phyloP scores from a whole-genome alignment of 2,888 invertebrate species.

The Dynastes maya region DNA sequence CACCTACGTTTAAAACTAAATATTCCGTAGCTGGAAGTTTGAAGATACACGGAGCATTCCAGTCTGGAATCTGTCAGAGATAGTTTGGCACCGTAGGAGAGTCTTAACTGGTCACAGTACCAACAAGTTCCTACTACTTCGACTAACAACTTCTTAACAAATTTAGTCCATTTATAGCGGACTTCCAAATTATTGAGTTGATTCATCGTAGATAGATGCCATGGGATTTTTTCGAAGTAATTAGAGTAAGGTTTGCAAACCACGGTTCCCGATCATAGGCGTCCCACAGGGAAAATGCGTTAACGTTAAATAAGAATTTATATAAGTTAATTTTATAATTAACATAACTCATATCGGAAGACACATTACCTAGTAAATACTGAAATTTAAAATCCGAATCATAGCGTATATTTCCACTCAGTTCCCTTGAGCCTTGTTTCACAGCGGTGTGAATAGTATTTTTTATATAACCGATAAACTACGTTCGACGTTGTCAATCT shows the following conservation, averaged over 20 bases:
- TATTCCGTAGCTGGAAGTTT: conserved; percentile 9
- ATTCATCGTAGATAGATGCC: conserved; percentile 1
- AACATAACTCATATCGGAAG: too few relatives aligned
- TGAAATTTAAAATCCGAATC: too few relatives aligned
- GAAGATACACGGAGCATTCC: neutral
- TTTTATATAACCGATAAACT: too few relatives aligned
- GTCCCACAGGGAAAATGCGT: too few relatives aligned
- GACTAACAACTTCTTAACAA: conserved; percentile 27
- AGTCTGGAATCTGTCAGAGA: conserved; percentile 29
- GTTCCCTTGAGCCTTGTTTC: too few relatives aligned
- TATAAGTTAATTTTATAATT: too few relatives aligned
- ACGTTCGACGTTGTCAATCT: too few relatives aligned
- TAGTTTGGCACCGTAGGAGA: conserved; percentile 11
- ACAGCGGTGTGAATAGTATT: too few relatives aligned
- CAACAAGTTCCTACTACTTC: neutral
- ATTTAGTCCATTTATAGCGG: conserved; percentile 16
- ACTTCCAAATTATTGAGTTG: conserved; percentile 22
- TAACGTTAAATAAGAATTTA: too few relatives aligned
- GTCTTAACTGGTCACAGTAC: conserved; percentile 24
- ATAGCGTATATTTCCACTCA: too few relatives aligned
- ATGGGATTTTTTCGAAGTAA: neutral
- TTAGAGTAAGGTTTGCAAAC: neutral
- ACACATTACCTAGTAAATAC: too few relatives aligned
- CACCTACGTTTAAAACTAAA: conserved; percentile 16
- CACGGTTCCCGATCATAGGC: too few relatives aligned